phyloP scores from a whole-genome alignment of 2,888 invertebrate genomes.

The Scaptomyza parva region DNA sequence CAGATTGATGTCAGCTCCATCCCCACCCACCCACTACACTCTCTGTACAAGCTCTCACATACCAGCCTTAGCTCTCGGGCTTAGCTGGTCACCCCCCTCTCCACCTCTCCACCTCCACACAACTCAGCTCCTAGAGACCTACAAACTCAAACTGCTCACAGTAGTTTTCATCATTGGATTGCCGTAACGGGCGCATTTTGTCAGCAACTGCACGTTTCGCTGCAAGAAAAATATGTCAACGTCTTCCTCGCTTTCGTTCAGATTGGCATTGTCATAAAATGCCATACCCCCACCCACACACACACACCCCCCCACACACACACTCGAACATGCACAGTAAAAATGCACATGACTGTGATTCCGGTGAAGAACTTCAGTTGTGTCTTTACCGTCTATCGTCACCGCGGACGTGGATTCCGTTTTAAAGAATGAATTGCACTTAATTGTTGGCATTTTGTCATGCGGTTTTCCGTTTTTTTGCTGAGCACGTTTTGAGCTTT shows the following conservation, averaged over 20 bases:
- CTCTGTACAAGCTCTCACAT: constrained; percentile 18
- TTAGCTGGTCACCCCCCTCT: constrained; percentile 36
- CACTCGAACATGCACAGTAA: background rate
- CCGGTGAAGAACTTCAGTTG: constrained; percentile 11
- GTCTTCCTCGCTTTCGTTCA: constrained; percentile 64
- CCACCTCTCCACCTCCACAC: background rate
- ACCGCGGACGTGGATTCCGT: constrained; percentile 58
- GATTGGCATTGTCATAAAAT: constrained; percentile 81
- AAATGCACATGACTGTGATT: constrained; percentile 66
- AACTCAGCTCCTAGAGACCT: no score
- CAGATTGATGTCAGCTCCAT: constrained; percentile 66
- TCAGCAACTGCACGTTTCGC: constrained; percentile 70
- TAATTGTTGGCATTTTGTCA: constrained; percentile 75
- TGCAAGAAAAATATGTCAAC: constrained; percentile 70
- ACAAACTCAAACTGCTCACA: background rate
- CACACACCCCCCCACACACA: constrained; percentile 2
- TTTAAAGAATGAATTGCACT: constrained; percentile 77
- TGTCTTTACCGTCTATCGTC: constrained; percentile 6
- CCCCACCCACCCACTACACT: constrained; percentile 10
- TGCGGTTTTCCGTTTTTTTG: constrained; percentile 21
- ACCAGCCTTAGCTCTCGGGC: constrained; percentile 16
- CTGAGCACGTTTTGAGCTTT: constrained; percentile 59
- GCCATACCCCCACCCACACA: constrained; percentile 21
- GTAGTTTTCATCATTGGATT: constrained; percentile 67
- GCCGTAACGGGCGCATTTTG: constrained; percentile 77